Conservation (phyloP, 2,888 invertebrate genomes). For the Lasiommata megera region DNA sequence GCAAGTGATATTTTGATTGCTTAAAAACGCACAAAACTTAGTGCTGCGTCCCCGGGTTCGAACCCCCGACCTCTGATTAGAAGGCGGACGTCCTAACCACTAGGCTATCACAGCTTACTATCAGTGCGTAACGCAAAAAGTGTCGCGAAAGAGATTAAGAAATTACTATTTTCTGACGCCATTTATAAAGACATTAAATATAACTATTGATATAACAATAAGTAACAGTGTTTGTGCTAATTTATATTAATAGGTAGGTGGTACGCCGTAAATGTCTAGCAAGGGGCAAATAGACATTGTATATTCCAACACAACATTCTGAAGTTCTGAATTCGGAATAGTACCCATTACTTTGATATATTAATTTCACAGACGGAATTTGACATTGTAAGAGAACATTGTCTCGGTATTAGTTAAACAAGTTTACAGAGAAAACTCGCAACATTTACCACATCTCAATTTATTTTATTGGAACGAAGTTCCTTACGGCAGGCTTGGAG, state of each 20-base stretch:
- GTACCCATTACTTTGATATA: constrained; percentile 16
- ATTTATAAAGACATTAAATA: neutral
- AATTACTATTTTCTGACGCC: no score
- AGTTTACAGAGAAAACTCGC: neutral
- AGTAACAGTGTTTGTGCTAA: constrained; percentile 3
- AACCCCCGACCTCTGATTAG: no score
- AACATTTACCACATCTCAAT: no score
- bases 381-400: neutral
- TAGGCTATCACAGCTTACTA: no score
- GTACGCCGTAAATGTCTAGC: constrained; percentile 18
- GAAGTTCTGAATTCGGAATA: constrained; percentile 19
- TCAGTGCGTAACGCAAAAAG: no score
- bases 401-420: neutral
- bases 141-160: no score
- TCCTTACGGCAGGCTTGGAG: no score
- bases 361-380: constrained; percentile 2
- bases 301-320: constrained; percentile 9
- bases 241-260: constrained; percentile 9
- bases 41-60: no score
- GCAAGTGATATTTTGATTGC: no score
- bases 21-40: no score
- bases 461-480: no score
- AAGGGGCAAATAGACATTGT: constrained; percentile 18
- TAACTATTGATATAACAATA: neutral
- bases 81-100: no score